phyloP scores from a whole-genome alignment of 2,888 invertebrate species.

The Dynastes maya region DNA sequence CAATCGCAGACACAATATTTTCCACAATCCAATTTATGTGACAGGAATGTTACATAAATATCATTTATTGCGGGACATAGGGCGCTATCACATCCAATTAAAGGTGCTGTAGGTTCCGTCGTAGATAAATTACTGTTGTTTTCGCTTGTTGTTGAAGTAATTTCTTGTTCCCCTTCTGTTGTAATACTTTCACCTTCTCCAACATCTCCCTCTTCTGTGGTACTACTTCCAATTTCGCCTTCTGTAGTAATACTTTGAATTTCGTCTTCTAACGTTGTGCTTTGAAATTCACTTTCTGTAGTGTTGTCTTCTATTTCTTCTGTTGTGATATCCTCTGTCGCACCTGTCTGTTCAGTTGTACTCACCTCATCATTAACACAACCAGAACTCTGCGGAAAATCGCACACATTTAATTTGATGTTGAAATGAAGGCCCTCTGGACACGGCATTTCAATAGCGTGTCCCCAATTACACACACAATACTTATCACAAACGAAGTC shows the following conservation, averaged over 20 bases:
- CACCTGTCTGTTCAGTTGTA: neutral
- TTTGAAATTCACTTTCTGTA: neutral
- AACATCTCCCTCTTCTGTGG: too few relatives aligned
- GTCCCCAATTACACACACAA: constrained; percentile 50
- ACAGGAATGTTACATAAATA: constrained; percentile 16
- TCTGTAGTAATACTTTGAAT: too few relatives aligned
- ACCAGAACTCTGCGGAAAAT: constrained; percentile 51
- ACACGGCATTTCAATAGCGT: constrained; percentile 48
- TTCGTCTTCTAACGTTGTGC: too few relatives aligned
- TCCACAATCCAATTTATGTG: constrained; percentile 18
- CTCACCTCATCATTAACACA: constrained; percentile 28
- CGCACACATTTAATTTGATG: constrained; percentile 48
- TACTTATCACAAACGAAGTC: constrained; percentile 43
- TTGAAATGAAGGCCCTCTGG: constrained; percentile 54
- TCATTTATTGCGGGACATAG: constrained; percentile 24
- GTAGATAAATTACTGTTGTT: neutral
- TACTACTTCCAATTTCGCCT: too few relatives aligned
- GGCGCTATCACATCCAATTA: constrained; percentile 4
- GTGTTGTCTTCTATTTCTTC: neutral
- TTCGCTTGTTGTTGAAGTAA: neutral
- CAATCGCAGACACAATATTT: constrained; percentile 43
- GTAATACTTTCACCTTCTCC: neutral
- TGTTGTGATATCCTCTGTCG: neutral
- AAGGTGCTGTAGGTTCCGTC: neutral
- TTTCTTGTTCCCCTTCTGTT: neutral